Conservation (phyloP, 2,113 vertebrate species). For the Centropus unirufus region DNA sequence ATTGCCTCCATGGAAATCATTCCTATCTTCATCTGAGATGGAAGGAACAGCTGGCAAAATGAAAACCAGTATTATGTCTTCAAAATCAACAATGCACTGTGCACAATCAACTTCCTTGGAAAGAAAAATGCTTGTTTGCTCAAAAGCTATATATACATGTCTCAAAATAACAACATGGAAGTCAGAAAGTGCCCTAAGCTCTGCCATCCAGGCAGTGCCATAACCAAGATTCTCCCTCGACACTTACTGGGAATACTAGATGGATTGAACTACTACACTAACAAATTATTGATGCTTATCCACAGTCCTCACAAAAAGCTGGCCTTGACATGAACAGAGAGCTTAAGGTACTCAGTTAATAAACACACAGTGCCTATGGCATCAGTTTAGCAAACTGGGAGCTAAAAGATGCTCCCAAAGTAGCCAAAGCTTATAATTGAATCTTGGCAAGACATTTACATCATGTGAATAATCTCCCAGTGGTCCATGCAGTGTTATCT, state of each 20-base stretch:
- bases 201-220: background rate
- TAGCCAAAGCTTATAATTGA: slow-evolving; percentile 8
- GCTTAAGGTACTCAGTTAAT: background rate
- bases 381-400: background rate
- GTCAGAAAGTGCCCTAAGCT: background rate
- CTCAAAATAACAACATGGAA: background rate
- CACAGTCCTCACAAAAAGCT: background rate
- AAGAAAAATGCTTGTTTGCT: slow-evolving; percentile 18
- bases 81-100: background rate
- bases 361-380: background rate
- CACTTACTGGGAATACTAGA: background rate
- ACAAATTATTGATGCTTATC: background rate
- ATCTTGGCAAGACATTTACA: background rate
- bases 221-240: background rate
- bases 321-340: background rate
- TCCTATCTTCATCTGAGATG: background rate
- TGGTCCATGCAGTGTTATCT: background rate
- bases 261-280: background rate
- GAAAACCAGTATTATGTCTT: background rate
- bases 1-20: background rate
- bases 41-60: background rate
- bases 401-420: background rate
- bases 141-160: background rate
- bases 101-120: background rate
- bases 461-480: background rate